Evolutionary conservation across 2,888 invertebrate genomes (phyloP), one percentile per base, ranked within the genome.

Genomic region (Stratiomys singularior): DNA sequence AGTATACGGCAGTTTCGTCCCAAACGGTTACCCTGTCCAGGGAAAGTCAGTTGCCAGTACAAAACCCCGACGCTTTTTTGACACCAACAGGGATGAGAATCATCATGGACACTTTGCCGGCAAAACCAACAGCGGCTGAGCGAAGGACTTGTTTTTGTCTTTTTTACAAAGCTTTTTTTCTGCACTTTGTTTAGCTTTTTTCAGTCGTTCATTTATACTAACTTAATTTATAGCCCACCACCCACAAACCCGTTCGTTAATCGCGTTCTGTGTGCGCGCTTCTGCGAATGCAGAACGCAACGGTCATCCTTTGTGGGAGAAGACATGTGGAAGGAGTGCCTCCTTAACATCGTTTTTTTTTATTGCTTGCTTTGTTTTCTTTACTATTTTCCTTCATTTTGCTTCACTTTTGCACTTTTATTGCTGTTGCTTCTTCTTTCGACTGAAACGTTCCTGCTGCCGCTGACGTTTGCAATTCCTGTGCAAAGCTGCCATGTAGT

Each of bases 371-470:
- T 72, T 72, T 72, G 52, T 46, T 56, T 74, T 58, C 72, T 74
- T 37, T 28, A 25, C 74, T 71, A 52, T 74, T 74, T 60, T 60
- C 60, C 37, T 74, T 74, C 60, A 60, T 74, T 58, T 74, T 60
- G 60, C 21, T 74, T 74, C 74, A 74, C 74, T 74, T 74, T 74
- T 74, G 74, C 74, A 74, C 58, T 58, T 74, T 74, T 74, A 74
- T 74, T 60, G 72, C 58, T 18, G 58, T 21, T 46, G 47, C 47
- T 69, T 27, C 74, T 74, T 60, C 60, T 37, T 30, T 47, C 30
- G 56, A 18, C 15, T 72, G 18, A 58, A 72, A 47, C 30, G 58
- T 74, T 60, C 46, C 37, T 52, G 60, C 58, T 60, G 74, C 28
- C 74, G 60, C 74, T 28, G 44, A 30, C 74, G 60, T 74, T 74